Base-by-base conservation (phyloP, 2,888 invertebrate species). In the Holacanthella duospinosa region DNA sequence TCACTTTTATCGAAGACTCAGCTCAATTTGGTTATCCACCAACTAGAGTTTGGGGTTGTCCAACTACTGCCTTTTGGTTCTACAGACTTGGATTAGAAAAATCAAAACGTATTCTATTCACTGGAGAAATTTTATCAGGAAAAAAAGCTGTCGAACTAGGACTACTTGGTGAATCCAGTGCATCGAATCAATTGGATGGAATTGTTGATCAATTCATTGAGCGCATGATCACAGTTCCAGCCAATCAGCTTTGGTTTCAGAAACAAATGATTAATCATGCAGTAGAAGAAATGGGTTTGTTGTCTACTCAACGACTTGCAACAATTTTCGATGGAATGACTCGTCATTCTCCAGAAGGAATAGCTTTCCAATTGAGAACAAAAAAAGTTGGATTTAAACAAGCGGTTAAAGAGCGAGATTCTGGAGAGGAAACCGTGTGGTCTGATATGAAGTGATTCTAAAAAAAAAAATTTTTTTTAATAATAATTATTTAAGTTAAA, bases 241-340 rank as follows among this genome's bases (percentile, higher is more conserved):
- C 62, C n/a, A 70, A 70, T 58, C 70, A 70, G 27, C 62, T 70
- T 0, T 70, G 70, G 70, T 70, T 67, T 59, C 68, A 68, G 43
- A 70, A 70, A 54, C 66, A 65, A 59, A 65, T 70, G 64, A 55
- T 68, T 21, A 70, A 70, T 53, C 66, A 65, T 24, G 70, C 68
- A 1, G 70, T 70, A n/a, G 70, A 70, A 55, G 53, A 57, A 36
- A 65, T 63, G 64, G 70, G 70, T 1, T 62, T 70, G 1, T 4
- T 28, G 2, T 58, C 60, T 1, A 66, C 68, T n/a, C 70, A 70
- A 61, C 60, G 70, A 55, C 61, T 70, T 9, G 64, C 70, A 1
- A 70, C 70, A 24, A 59, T 70, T 55, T 66, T 70, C 27, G 70
- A 70, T 36, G 70, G 70, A 12, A 70, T 70, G 70, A 65, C 64